phyloP scores from a whole-genome alignment of 1,140 invertebrate genomes.

The Samia ricini region DNA sequence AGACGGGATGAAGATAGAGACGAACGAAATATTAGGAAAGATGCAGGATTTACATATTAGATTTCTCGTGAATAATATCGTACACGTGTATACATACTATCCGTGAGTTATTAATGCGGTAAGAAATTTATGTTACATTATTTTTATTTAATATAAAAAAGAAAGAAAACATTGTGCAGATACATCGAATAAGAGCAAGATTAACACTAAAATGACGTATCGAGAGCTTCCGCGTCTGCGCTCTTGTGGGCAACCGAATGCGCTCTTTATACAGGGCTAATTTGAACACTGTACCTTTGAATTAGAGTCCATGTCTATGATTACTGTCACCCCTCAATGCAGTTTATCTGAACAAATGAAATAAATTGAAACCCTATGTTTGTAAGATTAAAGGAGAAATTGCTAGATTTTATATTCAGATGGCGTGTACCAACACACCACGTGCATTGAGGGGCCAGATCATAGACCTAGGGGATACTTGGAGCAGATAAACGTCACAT shows the following conservation, averaged over 20 bases:
- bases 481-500: too few relatives aligned
- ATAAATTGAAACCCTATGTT: slow-evolving; percentile 21
- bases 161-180: slow-evolving; percentile 17
- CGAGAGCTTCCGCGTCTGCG: slow-evolving; percentile 64
- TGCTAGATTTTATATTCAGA: slow-evolving; percentile 38
- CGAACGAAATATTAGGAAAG: slow-evolving; percentile 21
- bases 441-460: slow-evolving; percentile 56
- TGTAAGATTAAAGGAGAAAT: slow-evolving; percentile 19
- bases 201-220: slow-evolving; percentile 62
- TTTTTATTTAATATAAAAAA: too few relatives aligned
- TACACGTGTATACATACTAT: not conserved
- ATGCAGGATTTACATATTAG: not conserved
- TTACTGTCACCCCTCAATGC: slow-evolving; percentile 34
- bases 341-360: slow-evolving; percentile 25
- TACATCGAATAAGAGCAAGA: slow-evolving; percentile 41
- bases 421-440: slow-evolving; percentile 53
- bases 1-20: slow-evolving; percentile 62
- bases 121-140: not conserved
- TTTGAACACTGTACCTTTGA: slow-evolving; percentile 48
- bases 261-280: slow-evolving; percentile 38
- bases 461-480: too few relatives aligned
- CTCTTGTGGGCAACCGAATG: slow-evolving; percentile 34
- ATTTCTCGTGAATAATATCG: slow-evolving; percentile 1
- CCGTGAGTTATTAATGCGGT: not conserved
- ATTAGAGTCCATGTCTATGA: slow-evolving; percentile 50